phyloP scores from a whole-genome alignment of 2,888 invertebrate genomes.

The Cheilosia vulpina region DNA sequence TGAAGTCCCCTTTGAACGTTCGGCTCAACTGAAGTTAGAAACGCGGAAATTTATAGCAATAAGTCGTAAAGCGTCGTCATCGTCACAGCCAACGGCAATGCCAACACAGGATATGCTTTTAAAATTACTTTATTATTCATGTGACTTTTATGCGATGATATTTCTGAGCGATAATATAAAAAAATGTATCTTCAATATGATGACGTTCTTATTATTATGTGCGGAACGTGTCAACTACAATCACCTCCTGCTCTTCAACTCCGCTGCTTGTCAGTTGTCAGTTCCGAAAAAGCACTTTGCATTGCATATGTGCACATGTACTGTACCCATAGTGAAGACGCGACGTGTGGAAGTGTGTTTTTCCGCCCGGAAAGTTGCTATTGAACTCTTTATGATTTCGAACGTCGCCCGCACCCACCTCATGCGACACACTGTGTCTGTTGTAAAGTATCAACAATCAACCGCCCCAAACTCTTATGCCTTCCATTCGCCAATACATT shows the following conservation, averaged over 20 bases:
- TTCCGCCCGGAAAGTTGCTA: conserved; percentile 50
- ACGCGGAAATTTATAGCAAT: conserved; percentile 37
- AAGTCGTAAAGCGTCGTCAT: conserved; percentile 33
- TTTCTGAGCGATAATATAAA: conserved; percentile 69
- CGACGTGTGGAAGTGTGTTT: conserved; percentile 1
- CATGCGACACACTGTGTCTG: conserved; percentile 35
- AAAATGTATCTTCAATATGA: conserved; percentile 73
- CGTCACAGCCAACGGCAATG: neutral
- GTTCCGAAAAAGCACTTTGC: conserved; percentile 57
- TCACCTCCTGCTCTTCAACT: conserved; percentile 8
- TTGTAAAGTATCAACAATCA: conserved; percentile 66
- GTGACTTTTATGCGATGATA: conserved; percentile 72
- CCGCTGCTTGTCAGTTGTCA: neutral
- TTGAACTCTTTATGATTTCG: conserved; percentile 71
- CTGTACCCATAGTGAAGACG: conserved; percentile 13
- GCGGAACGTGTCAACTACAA: conserved; percentile 73
- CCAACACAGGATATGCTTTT: conserved; percentile 47
- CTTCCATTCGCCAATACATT: conserved; percentile 45
- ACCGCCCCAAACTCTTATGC: conserved; percentile 22
- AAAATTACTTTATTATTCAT: conserved; percentile 74
- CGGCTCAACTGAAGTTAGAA: conserved; percentile 16
- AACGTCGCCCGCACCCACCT: conserved; percentile 19
- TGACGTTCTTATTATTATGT: conserved; percentile 74
- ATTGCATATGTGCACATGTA: conserved; percentile 50
- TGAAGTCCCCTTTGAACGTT: neutral